Base-by-base conservation (phyloP, 92 coral and sea anemone species). In the Metridium senile region DNA sequence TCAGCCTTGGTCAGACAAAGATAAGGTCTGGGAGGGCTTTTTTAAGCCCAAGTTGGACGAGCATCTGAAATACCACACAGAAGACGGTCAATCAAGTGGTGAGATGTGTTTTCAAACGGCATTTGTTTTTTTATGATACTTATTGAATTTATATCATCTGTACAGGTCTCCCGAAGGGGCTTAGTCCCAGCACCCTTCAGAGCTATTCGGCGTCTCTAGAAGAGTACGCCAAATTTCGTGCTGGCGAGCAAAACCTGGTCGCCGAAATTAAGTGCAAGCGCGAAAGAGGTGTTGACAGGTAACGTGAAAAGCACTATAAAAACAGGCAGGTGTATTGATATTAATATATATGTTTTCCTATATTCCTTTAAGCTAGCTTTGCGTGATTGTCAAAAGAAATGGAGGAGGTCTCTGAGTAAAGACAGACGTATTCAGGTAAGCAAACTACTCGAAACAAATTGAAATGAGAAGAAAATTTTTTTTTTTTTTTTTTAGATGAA, bases 121-220 rank as follows among this genome's bases (percentile, higher is more conserved):
- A n/a, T n/a, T n/a, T n/a, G n/a, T n/a, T n/a, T n/a, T n/a, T n/a
- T n/a, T n/a, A n/a, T n/a, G n/a, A n/a, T n/a, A n/a, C n/a, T n/a
- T n/a, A n/a, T n/a, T n/a, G 20, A 8, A 54, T 54, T 10, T 29
- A 29, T 1, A 66, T 43, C 2, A 10, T 32, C 20, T 7, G 30
- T 11, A 18, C 53, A 68, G 72, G 11, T 68, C 28, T 45, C 28
- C 72, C 72, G 0, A n/a, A 9, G 29, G n/a, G n/a, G n/a, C n/a
- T n/a, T n/a, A n/a, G n/a, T n/a, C n/a, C n/a, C n/a, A n/a, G n/a
- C n/a, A n/a, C 72, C 16, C 31, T 68, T 2, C 72, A 68, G 72
- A 33, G 72, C 72, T 68, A 68, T 22, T 68, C 58, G 0, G 39
- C 49, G 31, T 39, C 72, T 8, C 72, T 68, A 9, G 72, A 68